These are phyloP conservation scores for Phallusia fumigata DNA, from an alignment of 23 tunicate species.

Conservation along the genomic window DNA sequence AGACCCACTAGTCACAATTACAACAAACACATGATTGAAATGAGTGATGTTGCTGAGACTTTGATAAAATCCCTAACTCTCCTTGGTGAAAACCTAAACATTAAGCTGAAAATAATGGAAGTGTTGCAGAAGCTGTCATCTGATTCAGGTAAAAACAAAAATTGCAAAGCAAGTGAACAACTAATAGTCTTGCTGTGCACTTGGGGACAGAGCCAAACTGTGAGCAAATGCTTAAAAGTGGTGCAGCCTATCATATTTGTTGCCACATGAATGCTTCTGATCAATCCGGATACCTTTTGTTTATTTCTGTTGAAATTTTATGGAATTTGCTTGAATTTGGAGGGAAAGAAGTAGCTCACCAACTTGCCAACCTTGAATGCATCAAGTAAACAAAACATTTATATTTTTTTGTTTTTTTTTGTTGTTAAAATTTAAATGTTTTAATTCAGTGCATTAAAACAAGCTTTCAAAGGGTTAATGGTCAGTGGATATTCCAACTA, in stretches of 20 bases:
- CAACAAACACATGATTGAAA: slow-evolving; percentile 59
- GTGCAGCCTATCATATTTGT: slow-evolving; percentile 78
- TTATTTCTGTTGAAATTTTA: slow-evolving; percentile 82
- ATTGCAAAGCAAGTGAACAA: no score
- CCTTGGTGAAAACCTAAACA: slow-evolving; percentile 44
- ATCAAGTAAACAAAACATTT: slow-evolving; percentile 43
- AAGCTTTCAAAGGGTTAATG: slow-evolving; percentile 65
- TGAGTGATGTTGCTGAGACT: slow-evolving; percentile 84
- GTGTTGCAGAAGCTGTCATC: slow-evolving; percentile 60
- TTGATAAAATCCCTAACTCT: slow-evolving; percentile 70
- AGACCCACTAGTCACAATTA: slow-evolving; percentile 53
- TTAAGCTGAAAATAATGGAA: slow-evolving; percentile 69
- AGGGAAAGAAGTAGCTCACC: slow-evolving; percentile 53
- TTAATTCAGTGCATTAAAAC: slow-evolving; percentile 46
- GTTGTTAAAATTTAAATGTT: neutral
- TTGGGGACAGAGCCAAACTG: slow-evolving; percentile 64
- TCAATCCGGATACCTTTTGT: slow-evolving; percentile 67
- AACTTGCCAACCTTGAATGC: slow-evolving; percentile 75
- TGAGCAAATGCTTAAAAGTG: slow-evolving; percentile 68
- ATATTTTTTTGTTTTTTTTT: neutral
- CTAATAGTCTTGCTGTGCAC: no score
- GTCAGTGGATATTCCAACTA: slow-evolving; percentile 71
- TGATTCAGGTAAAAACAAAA: slow-evolving; percentile 47
- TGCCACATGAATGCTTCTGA: slow-evolving; percentile 69
- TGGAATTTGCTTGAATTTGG: slow-evolving; percentile 87